Percentiles rank a stretch among this genome's conserved stretches.
Conservation (phyloP, 2,113 vertebrate species). For the Eclectus roratus region DNA sequence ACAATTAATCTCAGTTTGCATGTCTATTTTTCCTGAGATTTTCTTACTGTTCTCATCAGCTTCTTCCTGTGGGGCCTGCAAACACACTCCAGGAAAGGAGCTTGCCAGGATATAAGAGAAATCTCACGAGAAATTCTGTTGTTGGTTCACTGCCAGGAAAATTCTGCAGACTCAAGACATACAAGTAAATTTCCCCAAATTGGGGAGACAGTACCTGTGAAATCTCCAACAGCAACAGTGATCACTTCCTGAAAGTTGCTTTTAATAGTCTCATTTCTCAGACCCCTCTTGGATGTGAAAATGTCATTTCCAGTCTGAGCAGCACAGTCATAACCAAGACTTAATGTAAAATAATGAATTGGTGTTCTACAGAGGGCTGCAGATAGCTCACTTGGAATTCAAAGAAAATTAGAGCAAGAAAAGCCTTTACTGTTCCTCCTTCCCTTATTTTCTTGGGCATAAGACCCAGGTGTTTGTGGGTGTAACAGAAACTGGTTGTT, state of each 20-base stretch:
- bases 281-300: background rate
- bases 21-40: conserved; percentile 28
- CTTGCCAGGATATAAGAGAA: conserved; percentile 54
- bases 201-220: background rate
- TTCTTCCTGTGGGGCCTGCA: conserved; percentile 57
- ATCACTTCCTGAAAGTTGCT: conserved; percentile 18
- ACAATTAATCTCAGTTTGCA: conserved; percentile 28
- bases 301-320: background rate
- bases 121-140: conserved; percentile 50
- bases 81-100: conserved; percentile 39
- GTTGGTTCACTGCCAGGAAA: conserved; percentile 48
- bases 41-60: conserved; percentile 33
- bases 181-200: background rate
- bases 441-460: background rate
- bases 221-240: conserved; percentile 12
- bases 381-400: background rate
- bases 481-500: background rate
- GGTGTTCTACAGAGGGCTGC: background rate
- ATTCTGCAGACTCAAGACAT: conserved; percentile 4
- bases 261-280: background rate
- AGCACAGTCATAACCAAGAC: background rate
- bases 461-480: background rate
- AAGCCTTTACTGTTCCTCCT: background rate
- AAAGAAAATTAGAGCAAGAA: background rate
- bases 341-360: background rate